Conservation (phyloP, 2,113 vertebrate species). For the Hypocryptadius cinnamomeus region DNA sequence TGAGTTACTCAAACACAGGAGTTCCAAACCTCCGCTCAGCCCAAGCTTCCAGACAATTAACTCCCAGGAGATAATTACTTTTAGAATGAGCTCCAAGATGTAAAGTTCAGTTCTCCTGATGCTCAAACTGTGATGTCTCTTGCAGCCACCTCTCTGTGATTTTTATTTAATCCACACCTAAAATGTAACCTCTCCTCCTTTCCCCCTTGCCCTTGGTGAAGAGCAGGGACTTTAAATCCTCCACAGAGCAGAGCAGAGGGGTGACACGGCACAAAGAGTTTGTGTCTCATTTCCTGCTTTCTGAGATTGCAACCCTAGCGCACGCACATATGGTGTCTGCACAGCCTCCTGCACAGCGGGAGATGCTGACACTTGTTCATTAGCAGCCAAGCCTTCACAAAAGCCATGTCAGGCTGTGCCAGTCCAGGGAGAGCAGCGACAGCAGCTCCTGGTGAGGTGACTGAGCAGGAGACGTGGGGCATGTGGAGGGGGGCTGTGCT, state of each 20-base stretch:
- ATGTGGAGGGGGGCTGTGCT: not conserved
- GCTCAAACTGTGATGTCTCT: not conserved
- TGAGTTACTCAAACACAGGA: not conserved
- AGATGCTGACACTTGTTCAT: not conserved
- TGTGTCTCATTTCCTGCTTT: not conserved
- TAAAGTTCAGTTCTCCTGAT: not conserved
- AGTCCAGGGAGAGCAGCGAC: not conserved
- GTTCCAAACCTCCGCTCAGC: not conserved
- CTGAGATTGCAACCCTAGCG: not conserved
- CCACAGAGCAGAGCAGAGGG: not conserved
- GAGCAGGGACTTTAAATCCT: not conserved
- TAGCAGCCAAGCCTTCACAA: not conserved
- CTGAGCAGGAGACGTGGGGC: rapidly evolving
- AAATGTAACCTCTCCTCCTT: not conserved
- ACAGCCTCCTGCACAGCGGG: not conserved
- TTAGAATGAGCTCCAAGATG: not conserved
- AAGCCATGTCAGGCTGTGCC: not conserved
- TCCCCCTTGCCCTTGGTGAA: not conserved
- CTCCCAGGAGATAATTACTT: not conserved
- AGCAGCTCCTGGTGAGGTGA: not conserved
- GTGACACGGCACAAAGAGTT: not conserved
- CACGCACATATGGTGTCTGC: not conserved
- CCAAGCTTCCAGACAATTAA: not conserved
- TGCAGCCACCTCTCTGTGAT: not conserved
- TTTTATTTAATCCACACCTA: not conserved